Evolutionary conservation across 2,113 vertebrate species (phyloP).

Genomic region (Rattus norvegicus): GRCr8 NC_086029.1:43348001-43348500

Average conservation of each 20-base stretch:
- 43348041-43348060: background rate
- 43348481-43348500: background rate
- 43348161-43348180: background rate
- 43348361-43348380: constrained; percentile 21
- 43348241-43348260: constrained; percentile 63
- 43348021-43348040: background rate
- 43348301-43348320: constrained; percentile 48
- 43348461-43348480: background rate
- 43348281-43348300: constrained; percentile 63
- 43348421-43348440: background rate
- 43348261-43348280: constrained; percentile 71
- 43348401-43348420: background rate
- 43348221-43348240: constrained; percentile 36
- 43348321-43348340: constrained; percentile 5
- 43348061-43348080: constrained; percentile 22
- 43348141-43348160: background rate
- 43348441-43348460: background rate
- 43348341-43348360: constrained; percentile 1
- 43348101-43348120: background rate
- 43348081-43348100: background rate
- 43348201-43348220: background rate
- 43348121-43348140: background rate
- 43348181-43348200: background rate
- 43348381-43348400: background rate
- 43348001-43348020: background rate